Base-by-base conservation (phyloP, 2,797 vertebrate genomes). In the Pipistrellus pipistrellus region DNA sequence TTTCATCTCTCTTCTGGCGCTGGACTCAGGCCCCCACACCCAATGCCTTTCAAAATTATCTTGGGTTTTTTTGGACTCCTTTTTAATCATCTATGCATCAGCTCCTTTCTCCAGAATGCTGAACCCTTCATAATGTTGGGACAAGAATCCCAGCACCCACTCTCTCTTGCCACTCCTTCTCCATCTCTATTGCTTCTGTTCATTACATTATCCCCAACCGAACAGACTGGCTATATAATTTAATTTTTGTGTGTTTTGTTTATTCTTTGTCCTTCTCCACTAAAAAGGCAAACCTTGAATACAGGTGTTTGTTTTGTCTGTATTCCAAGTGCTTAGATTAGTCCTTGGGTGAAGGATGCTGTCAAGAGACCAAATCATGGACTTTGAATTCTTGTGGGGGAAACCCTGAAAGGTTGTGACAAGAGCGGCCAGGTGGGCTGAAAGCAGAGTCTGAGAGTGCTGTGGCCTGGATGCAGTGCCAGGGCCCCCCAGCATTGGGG, bases 141-240 rank as follows among this genome's bases (percentile, higher is more conserved):
- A 55, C 21, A 55, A 55, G 53, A 55, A 55, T 21, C 53, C 53
- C 53, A 55, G 21, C 46, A 73, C 18, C 78, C 41, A 8, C 30
- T 14, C 6, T 6, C 15, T 66, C 14, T 46, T 0, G 11, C 17
- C 8, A 30, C 15, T 11, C 55, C 32, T 85, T 41, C 35, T 21
- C 41, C 9, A 18, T 35, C 73, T 25, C 20, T 21, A 4, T 20
- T 25, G 48, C 38, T 32, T n/a, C 59, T 32, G 46, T 30, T 3
- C 57, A 3, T 4, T 0, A 11, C 14, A 6, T 48, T 41, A 25
- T 30, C 38, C 32, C 21, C 25, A 64, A 1, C 44, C 4, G 6
- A 53, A 62, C 6, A 8, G 1, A 8, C 12, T 1, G 0, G 12
- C 12, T 1, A 0, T 6, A 1, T 41, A 18, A 30, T 30, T 21